phyloP scores from a whole-genome alignment of 2,797 vertebrate species.

The Oryzias dopingdopingensis region DNA sequence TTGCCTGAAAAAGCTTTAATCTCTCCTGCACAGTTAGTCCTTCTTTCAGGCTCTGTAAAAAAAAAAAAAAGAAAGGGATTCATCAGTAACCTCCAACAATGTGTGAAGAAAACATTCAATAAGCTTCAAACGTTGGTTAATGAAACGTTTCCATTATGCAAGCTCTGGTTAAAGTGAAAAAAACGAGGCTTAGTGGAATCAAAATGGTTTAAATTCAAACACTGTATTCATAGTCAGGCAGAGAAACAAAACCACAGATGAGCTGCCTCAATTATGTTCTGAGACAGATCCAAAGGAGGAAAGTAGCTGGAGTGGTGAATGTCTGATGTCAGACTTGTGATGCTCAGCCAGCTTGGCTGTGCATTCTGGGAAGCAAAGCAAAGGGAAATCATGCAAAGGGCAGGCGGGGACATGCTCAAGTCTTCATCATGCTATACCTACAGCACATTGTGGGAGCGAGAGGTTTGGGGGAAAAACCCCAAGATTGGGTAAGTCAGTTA shows the following conservation, averaged over 20 bases:
- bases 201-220: neutral
- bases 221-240: neutral
- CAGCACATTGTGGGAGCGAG: conserved; percentile 75
- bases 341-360: neutral
- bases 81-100: too few relatives aligned
- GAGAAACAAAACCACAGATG: neutral
- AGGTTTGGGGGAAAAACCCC: conserved; percentile 67
- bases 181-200: neutral
- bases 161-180: neutral
- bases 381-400: conserved; percentile 37
- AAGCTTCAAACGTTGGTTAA: neutral
- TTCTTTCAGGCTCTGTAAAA: conserved; percentile 94
- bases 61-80: neutral
- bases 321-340: neutral
- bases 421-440: conserved; percentile 85
- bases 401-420: conserved; percentile 43
- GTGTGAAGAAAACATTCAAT: neutral
- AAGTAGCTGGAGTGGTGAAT: neutral
- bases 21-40: conserved; percentile 96
- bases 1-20: conserved; percentile 97
- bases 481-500: conserved; percentile 90
- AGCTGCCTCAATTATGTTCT: neutral
- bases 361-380: neutral
- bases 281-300: neutral
- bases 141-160: neutral